Evolutionary conservation across 2,113 vertebrate genomes (phyloP).

Genomic region (Perca flavescens): DNA sequence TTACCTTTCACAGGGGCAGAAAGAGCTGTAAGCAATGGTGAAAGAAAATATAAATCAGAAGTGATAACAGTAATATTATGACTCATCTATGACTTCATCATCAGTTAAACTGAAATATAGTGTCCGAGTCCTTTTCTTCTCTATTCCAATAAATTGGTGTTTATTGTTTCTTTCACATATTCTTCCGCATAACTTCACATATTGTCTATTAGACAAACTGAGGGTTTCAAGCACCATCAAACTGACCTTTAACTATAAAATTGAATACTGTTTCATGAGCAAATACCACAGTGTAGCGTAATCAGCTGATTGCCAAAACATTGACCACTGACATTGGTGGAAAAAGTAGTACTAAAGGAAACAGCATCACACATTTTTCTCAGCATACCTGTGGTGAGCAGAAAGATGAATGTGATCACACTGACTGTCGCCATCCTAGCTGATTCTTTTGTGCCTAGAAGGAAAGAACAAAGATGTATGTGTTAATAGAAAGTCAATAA

Average conservation of each 20-base stretch:
- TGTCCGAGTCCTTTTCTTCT: neutral
- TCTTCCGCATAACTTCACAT: neutral
- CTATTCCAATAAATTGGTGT: neutral
- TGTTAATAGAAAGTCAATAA: neutral
- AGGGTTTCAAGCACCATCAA: neutral
- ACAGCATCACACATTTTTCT: neutral
- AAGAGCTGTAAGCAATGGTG: conserved; percentile 61
- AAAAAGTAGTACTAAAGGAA: neutral
- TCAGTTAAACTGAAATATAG: neutral
- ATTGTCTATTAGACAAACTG: neutral
- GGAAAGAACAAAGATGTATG: neutral
- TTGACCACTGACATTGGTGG: neutral
- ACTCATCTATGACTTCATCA: neutral
- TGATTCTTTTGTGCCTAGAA: conserved; percentile 46
- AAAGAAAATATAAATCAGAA: conserved; percentile 7
- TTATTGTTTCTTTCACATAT: neutral
- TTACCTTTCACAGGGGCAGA: conserved; percentile 76
- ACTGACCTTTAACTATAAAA: neutral
- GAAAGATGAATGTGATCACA: conserved; percentile 65
- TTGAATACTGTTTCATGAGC: neutral
- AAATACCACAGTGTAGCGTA: neutral
- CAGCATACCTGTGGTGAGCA: conserved; percentile 78
- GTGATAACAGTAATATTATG: neutral
- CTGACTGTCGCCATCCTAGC: conserved; percentile 70
- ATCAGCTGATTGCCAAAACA: neutral